phyloP scores from a whole-genome alignment of 2,888 invertebrate genomes.

The Sinhomidia bicolor region DNA sequence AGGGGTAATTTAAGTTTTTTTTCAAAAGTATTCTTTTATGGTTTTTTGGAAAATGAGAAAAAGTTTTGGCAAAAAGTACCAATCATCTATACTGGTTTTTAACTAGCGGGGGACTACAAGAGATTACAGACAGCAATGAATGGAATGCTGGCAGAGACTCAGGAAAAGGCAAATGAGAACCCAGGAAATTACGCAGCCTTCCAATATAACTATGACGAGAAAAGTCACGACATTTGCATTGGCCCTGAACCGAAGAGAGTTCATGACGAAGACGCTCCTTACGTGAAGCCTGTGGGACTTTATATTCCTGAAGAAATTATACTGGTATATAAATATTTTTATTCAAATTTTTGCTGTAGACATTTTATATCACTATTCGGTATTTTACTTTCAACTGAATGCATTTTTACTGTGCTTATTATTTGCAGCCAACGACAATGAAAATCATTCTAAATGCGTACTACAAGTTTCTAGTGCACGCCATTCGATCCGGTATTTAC shows the following conservation, averaged over 20 bases:
- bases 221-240: conserved; percentile 81
- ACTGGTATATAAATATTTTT: conserved; percentile 69
- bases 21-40: too few species aligned
- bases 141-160: conserved; percentile 72
- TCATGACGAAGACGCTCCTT: conserved; percentile 87
- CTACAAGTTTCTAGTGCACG: conserved; percentile 87
- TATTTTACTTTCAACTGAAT: not conserved
- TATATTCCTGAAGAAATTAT: conserved; percentile 88
- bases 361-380: not conserved
- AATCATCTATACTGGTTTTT: too few species aligned
- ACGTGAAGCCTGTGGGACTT: conserved; percentile 87
- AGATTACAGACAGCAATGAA: conserved; percentile 88
- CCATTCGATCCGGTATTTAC: conserved; percentile 88
- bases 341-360: not conserved
- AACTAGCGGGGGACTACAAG: conserved; percentile 89
- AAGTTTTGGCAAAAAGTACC: too few species aligned
- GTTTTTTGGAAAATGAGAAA: too few species aligned
- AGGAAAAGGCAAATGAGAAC: conserved; percentile 81
- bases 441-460: conserved; percentile 93
- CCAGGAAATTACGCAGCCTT: conserved; percentile 81
- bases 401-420: too few species aligned
- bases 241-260: conserved; percentile 82
- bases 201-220: conserved; percentile 81
- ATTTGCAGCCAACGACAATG: conserved; percentile 92
- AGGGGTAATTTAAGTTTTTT: conserved; percentile 84